Conservation (phyloP, 1,140 invertebrate species). For the Papilio polyxenes region DNA sequence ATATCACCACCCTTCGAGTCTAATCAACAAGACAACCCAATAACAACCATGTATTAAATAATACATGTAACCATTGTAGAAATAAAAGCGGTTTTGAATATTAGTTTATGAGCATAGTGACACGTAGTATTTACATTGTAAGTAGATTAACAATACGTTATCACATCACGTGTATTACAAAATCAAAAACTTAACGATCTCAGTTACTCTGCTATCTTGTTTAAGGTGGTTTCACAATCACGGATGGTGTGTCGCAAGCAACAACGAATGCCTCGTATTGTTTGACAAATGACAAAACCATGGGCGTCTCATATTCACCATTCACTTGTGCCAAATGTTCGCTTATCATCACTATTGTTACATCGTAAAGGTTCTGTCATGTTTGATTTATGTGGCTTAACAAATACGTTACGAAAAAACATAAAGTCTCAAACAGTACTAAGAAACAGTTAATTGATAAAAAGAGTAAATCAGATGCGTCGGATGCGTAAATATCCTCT, state of each 20-base stretch:
- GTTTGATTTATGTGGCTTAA: slow-evolving; percentile 8
- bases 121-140: neutral
- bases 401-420: slow-evolving; percentile 30
- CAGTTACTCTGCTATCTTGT: slow-evolving; percentile 5
- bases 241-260: slow-evolving; percentile 56
- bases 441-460: no score
- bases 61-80: no score
- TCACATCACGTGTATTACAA: slow-evolving; percentile 21
- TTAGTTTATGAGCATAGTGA: neutral
- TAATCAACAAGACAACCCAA: no score
- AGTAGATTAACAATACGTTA: neutral
- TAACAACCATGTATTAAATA: no score
- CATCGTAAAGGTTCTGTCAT: neutral
- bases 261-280: slow-evolving; percentile 58
- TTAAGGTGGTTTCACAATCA: slow-evolving; percentile 49
- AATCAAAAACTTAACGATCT: slow-evolving; percentile 26
- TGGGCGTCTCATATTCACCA: slow-evolving; percentile 40
- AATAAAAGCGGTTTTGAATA: neutral
- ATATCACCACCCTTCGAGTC: no score
- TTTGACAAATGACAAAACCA: slow-evolving; percentile 61
- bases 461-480: neutral
- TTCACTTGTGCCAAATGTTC: slow-evolving; percentile 41
- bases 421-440: neutral
- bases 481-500: no score
- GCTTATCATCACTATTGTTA: slow-evolving; percentile 45